Percentiles rank a stretch among this genome's conserved stretches.
Conservation (phyloP, 2,888 invertebrate genomes). For the Euphydryas editha region DNA sequence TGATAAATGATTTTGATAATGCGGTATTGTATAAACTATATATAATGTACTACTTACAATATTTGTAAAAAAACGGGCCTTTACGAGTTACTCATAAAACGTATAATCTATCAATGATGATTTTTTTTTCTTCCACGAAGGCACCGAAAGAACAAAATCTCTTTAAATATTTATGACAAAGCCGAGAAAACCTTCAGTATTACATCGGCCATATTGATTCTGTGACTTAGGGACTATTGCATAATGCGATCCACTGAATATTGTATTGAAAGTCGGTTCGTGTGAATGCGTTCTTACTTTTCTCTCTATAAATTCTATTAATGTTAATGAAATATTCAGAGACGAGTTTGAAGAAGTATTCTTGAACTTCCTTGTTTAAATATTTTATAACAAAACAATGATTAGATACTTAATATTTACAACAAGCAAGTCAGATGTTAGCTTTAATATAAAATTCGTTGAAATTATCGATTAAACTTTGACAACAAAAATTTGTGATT, state of each 20-base stretch:
- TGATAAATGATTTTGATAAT: too few relatives aligned
- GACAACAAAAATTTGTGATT: too few relatives aligned
- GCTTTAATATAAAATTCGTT: too few relatives aligned
- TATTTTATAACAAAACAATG: too few relatives aligned
- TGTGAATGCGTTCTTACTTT: conserved; percentile 40
- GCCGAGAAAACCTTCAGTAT: conserved; percentile 65
- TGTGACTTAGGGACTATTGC: conserved; percentile 70
- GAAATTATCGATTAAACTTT: too few relatives aligned
- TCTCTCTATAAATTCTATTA: conserved; percentile 26
- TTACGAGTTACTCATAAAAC: not conserved
- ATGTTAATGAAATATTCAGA: conserved; percentile 7
- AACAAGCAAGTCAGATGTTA: too few relatives aligned
- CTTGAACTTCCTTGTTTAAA: too few relatives aligned
- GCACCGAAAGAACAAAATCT: conserved; percentile 39
- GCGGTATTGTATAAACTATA: too few relatives aligned
- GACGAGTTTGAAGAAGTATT: too few relatives aligned
- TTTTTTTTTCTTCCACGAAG: conserved; percentile 24
- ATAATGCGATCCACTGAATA: conserved; percentile 74
- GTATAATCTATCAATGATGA: conserved; percentile 10
- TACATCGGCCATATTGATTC: conserved; percentile 77
- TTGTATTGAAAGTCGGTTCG: conserved; percentile 58
- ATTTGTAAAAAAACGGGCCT: not conserved
- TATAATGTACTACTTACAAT: not conserved
- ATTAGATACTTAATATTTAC: too few relatives aligned
- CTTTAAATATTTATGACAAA: conserved; percentile 75